A percentile compares a stretch with the other conserved stretches of the same genome.
These are phyloP conservation scores for Teleogryllus occipitalis DNA, from an alignment of 1,140 invertebrate species.

Conservation along the genomic window DNA sequence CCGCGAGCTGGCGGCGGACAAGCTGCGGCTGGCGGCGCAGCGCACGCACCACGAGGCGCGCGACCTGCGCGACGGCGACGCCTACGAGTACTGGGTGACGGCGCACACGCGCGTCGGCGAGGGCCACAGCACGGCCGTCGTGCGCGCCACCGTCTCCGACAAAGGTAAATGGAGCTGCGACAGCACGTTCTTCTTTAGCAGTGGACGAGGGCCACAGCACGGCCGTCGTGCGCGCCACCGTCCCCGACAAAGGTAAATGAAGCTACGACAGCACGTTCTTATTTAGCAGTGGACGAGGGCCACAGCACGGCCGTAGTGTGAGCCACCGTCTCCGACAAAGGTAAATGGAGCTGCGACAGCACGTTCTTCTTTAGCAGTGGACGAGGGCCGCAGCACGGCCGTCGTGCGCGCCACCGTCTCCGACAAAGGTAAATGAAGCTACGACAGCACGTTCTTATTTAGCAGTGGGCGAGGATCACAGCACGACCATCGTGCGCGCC, in stretches of 20 bases:
- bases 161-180: neutral
- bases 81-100: slow-evolving; percentile 42
- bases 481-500: slow-evolving; percentile 27
- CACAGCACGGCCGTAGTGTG: no score
- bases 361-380: slow-evolving; percentile 9
- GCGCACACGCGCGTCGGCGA: slow-evolving; percentile 34
- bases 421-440: neutral
- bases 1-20: slow-evolving; percentile 30
- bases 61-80: slow-evolving; percentile 35
- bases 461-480: slow-evolving; percentile 31
- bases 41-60: slow-evolving; percentile 33
- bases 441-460: no score
- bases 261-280: no score
- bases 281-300: no score
- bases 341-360: no score
- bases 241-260: no score
- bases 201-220: slow-evolving; percentile 33
- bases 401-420: slow-evolving; percentile 26
- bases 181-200: no score
- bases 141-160: slow-evolving; percentile 24
- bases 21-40: slow-evolving; percentile 29
- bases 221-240: neutral
- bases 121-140: slow-evolving; percentile 30
- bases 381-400: slow-evolving; percentile 32
- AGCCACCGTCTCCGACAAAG: no score